A percentile compares a stretch with the other conserved stretches of the same genome.
Evolutionary conservation across 2,797 vertebrate genomes (phyloP).

Genomic region (Caiman crocodilus): DNA sequence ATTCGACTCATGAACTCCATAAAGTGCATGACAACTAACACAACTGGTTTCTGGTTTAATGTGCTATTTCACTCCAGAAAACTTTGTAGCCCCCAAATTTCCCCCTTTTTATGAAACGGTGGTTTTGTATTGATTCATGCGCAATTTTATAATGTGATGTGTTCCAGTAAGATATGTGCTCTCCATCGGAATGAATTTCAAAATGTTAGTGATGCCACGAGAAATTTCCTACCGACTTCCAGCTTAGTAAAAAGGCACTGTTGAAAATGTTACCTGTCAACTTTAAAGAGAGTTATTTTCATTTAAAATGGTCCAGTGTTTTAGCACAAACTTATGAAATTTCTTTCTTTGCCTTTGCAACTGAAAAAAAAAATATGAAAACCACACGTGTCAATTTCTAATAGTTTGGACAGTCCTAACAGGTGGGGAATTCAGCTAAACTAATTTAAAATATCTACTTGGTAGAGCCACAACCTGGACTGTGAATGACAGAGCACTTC

Average conservation of each 20-base stretch:
- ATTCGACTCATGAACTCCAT: background rate
- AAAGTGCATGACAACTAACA: background rate
- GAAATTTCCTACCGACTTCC: slow-evolving; percentile 5
- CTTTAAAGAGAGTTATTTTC: background rate
- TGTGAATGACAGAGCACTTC: background rate
- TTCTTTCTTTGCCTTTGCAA: background rate
- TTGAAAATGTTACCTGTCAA: slow-evolving; percentile 12
- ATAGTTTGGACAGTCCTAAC: background rate
- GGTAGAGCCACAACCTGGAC: background rate
- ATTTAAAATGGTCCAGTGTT: background rate
- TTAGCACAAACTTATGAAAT: background rate
- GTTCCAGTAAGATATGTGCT: background rate
- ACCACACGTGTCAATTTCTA: background rate
- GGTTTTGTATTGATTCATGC: background rate
- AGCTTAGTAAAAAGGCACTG: background rate
- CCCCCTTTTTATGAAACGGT: background rate
- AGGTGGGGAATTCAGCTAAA: background rate
- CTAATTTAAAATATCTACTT: background rate
- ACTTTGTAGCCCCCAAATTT: background rate
- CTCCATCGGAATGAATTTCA: background rate
- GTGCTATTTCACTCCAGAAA: background rate
- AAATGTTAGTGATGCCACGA: background rate
- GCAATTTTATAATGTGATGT: background rate
- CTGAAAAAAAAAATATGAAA: background rate
- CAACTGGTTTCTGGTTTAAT: background rate